Percentiles rank a stretch among this genome's conserved stretches.
phyloP scores from a whole-genome alignment of 2,113 vertebrate species.

The Cranoglanis bouderius region DNA sequence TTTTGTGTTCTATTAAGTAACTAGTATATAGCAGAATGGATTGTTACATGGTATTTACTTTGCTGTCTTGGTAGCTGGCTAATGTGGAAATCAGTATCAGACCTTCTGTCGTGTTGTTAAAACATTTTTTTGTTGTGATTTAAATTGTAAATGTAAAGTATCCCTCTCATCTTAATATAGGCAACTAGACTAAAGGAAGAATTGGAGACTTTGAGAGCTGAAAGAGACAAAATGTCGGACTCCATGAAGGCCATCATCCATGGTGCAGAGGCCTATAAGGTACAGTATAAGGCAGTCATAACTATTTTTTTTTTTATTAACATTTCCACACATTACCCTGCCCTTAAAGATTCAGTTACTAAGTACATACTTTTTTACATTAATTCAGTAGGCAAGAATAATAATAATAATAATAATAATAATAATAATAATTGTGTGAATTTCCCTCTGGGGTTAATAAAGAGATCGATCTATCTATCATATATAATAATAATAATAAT shows the following conservation, averaged over 20 bases:
- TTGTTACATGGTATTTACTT: neutral
- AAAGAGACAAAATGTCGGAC: conserved; percentile 80
- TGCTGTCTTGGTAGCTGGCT: neutral
- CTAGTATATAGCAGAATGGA: neutral
- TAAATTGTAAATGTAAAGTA: neutral
- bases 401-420: neutral
- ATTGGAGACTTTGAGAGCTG: conserved; percentile 75
- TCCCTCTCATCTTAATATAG: conserved; percentile 63
- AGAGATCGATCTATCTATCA: too few relatives aligned
- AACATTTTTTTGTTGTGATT: neutral
- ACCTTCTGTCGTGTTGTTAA: neutral
- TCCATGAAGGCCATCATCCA: conserved; percentile 93
- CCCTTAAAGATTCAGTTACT: neutral
- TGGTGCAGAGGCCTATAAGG: conserved; percentile 93
- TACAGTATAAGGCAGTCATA: conserved; percentile 73
- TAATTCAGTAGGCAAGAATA: neutral
- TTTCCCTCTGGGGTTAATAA: neutral
- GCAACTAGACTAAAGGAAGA: conserved; percentile 78
- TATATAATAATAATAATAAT: neutral
- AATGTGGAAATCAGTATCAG: neutral
- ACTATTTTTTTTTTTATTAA: neutral
- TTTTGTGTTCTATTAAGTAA: too few relatives aligned
- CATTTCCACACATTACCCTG: neutral
- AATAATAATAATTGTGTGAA: neutral
- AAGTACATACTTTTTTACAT: neutral